These are phyloP conservation scores for Calephelis virginiensis DNA, from an alignment of 1,140 invertebrate species.

Conservation along the genomic window DNA sequence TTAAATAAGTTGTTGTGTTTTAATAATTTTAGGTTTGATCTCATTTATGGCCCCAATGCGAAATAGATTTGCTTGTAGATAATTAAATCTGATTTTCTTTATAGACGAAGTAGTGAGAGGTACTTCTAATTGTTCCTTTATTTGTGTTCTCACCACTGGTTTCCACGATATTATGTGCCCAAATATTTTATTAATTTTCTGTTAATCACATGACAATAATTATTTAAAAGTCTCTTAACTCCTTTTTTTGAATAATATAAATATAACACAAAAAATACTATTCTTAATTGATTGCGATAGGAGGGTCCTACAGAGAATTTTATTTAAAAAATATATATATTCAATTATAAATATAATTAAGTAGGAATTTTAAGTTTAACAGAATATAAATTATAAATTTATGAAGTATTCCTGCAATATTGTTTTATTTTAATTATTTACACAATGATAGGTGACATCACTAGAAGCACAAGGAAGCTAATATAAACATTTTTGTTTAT, in stretches of 20 bases:
- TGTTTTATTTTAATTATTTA: no score
- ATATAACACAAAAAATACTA: no score
- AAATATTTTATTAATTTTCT: slow-evolving; percentile 36
- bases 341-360: no score
- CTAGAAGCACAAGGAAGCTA: no score
- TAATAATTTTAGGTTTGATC: slow-evolving; percentile 23
- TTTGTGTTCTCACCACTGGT: slow-evolving; percentile 29
- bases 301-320: no score
- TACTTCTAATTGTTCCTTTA: slow-evolving; percentile 37
- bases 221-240: neutral
- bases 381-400: no score
- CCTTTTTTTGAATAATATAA: neutral
- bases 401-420: no score
- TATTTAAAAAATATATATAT: no score
- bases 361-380: no score
- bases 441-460: no score
- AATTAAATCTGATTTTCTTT: slow-evolving; percentile 40
- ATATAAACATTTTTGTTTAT: no score
- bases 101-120: slow-evolving; percentile 34
- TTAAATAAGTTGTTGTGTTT: neutral
- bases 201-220: slow-evolving; percentile 29
- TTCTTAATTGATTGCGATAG: no score
- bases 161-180: slow-evolving; percentile 63
- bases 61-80: slow-evolving; percentile 46
- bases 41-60: slow-evolving; percentile 38